Evolutionary conservation across 1,140 invertebrate species (phyloP), one percentile per base, ranked within the genome.

Genomic region (Calephelis virginiensis): DNA sequence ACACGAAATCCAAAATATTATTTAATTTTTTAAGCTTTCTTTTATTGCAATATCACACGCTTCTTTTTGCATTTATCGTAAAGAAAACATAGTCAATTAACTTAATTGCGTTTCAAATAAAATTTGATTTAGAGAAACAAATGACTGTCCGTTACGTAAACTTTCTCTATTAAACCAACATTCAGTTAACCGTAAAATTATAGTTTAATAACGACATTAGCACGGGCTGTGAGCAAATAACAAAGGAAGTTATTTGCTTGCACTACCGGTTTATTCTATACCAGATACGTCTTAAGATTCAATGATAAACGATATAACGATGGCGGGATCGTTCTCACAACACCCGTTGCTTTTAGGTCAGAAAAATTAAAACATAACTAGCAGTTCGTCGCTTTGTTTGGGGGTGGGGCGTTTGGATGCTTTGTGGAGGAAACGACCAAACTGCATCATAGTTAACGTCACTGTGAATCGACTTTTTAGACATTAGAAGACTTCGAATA

Each of bases 141-240:
- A 66, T 46, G 60, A 66, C 37, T 40, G 61, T 60, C 63, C 49
- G 40, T 61, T 47, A 56, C 53, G 10, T 50, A 48, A 49, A 69
- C 67, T 69, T 69, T 69, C 62, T 69, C 64, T 46, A 66, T 40
- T 46, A 65, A 68, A 66, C 63, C 70, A 70, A 63, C 45, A 56
- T 70, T 73, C 68, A 69, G 69, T 73, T 64, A 64, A 73, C 64
- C 66, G 68, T 73, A 63, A 73, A 73, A 73, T 73, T 69, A 53
- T 63, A 17, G 66, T 61, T 61, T 72, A 61, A 61, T 69, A 68
- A 40, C 53, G 63, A 40, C 49, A 72, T 72, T 66, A 67, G 68
- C 64, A 66, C 53, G 56, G 53, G 11, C 53, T 12, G 47, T 48
- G 49, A 61, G 47, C 56, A 5, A 56, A 56, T 68, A 50, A 28